phyloP scores from a whole-genome alignment of 2,113 vertebrate species.

The Rhea americana region DNA sequence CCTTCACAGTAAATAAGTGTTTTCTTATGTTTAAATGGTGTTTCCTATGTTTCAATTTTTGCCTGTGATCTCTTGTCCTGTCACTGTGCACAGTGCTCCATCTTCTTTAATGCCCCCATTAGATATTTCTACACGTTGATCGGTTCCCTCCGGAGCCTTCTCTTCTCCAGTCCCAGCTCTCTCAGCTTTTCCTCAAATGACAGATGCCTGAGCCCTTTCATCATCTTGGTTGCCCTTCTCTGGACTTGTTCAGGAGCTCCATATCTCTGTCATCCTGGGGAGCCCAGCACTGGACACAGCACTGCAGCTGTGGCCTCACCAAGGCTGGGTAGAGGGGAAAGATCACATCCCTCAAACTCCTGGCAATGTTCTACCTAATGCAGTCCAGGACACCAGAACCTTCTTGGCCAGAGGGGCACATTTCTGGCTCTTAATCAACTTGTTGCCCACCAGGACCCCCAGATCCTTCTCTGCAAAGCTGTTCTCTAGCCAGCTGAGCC shows the following conservation, averaged over 20 bases:
- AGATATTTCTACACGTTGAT: not conserved
- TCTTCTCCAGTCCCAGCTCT: not conserved
- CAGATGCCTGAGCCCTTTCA: not conserved
- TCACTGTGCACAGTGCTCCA: not conserved
- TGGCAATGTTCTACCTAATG: not conserved
- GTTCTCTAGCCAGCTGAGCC: not conserved
- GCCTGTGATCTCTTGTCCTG: not conserved
- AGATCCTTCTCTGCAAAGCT: not conserved
- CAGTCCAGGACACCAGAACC: not conserved
- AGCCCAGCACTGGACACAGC: not conserved
- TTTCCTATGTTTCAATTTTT: not conserved
- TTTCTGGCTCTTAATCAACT: accelerated
- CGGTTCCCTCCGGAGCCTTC: not conserved
- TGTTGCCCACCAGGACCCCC: not conserved
- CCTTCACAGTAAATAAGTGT: not conserved
- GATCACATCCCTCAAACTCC: not conserved
- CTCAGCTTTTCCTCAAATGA: not conserved
- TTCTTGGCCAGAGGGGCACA: not conserved
- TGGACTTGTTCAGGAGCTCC: not conserved
- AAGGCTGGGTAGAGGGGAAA: not conserved
- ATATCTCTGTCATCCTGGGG: not conserved
- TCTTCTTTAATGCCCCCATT: not conserved
- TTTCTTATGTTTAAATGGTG: not conserved
- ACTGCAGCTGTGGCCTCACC: not conserved
- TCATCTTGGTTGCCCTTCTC: not conserved